phyloP scores from a whole-genome alignment of 1,140 invertebrate genomes.

The Drosophila yakuba region DNA sequence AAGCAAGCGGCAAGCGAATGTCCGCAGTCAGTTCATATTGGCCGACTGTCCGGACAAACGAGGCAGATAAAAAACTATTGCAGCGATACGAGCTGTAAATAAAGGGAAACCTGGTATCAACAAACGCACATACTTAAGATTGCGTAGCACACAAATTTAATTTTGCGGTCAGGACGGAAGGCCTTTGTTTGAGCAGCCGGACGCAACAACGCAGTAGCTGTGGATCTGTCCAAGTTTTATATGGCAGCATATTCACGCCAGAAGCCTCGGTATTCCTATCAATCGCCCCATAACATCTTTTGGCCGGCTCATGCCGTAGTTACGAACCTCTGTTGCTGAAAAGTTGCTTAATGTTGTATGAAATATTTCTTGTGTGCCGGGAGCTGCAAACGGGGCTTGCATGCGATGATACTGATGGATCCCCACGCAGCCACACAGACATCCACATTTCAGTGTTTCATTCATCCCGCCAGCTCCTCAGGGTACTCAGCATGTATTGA shows the following conservation, averaged over 20 bases:
- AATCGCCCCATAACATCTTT: slow-evolving; percentile 56
- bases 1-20: slow-evolving; percentile 35
- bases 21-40: slow-evolving; percentile 8
- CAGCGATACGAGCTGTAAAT: slow-evolving; percentile 39
- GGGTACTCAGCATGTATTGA: slow-evolving; percentile 60
- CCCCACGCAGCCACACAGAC: slow-evolving; percentile 9
- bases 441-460: neutral
- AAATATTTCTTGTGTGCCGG: slow-evolving; percentile 35
- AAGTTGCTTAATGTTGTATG: slow-evolving; percentile 51
- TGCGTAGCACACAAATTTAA: slow-evolving; percentile 61
- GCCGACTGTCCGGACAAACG: slow-evolving; percentile 13
- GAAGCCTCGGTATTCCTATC: slow-evolving; percentile 60
- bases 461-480: slow-evolving; percentile 4
- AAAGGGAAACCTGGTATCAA: slow-evolving; percentile 21
- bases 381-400: no score
- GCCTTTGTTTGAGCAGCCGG: slow-evolving; percentile 27
- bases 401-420: slow-evolving; percentile 45
- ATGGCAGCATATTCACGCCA: slow-evolving; percentile 59
- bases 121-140: slow-evolving; percentile 23
- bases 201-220: slow-evolving; percentile 1
- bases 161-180: slow-evolving; percentile 34
- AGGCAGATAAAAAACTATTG: slow-evolving; percentile 61
- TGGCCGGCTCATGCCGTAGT: slow-evolving; percentile 44
- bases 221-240: slow-evolving; percentile 49
- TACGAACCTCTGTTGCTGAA: slow-evolving; percentile 53